These are phyloP conservation scores for Coremacera marginata DNA, from an alignment of 2,888 invertebrate species.

Conservation along the genomic window DNA sequence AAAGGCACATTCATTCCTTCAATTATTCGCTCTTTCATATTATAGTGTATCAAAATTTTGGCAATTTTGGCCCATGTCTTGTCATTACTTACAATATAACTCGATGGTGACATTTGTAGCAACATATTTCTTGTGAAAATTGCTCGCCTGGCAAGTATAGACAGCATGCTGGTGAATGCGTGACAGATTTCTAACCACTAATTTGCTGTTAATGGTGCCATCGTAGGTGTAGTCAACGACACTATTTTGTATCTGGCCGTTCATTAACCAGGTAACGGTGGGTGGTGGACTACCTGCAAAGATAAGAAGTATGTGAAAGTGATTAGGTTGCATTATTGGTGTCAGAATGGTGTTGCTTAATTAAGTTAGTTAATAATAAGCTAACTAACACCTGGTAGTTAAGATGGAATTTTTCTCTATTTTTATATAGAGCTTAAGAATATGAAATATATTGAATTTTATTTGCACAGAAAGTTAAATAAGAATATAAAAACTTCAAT, in stretches of 20 bases:
- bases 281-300: conserved; percentile 79
- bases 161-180: conserved; percentile 80
- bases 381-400: background rate
- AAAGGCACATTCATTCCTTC: background rate
- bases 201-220: conserved; percentile 73
- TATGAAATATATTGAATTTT: too few relatives aligned
- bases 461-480: too few relatives aligned
- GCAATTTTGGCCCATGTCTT: background rate
- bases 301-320: background rate
- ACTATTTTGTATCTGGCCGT: conserved; percentile 71
- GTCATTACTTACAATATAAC: conserved; percentile 77
- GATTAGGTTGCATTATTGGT: too few relatives aligned
- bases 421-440: too few relatives aligned
- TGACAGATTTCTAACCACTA: conserved; percentile 74
- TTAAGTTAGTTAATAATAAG: background rate
- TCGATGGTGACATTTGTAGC: conserved; percentile 79
- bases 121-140: conserved; percentile 74
- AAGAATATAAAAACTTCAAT: too few relatives aligned
- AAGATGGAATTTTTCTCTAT: too few relatives aligned
- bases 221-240: conserved; percentile 68
- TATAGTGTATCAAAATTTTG: background rate
- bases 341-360: background rate
- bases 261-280: conserved; percentile 82
- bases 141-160: conserved; percentile 84
- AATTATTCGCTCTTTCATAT: background rate